Evolutionary conservation across 2,797 vertebrate genomes (phyloP), one percentile per base, ranked within the genome.

Genomic region (Garrulus glandarius): DNA sequence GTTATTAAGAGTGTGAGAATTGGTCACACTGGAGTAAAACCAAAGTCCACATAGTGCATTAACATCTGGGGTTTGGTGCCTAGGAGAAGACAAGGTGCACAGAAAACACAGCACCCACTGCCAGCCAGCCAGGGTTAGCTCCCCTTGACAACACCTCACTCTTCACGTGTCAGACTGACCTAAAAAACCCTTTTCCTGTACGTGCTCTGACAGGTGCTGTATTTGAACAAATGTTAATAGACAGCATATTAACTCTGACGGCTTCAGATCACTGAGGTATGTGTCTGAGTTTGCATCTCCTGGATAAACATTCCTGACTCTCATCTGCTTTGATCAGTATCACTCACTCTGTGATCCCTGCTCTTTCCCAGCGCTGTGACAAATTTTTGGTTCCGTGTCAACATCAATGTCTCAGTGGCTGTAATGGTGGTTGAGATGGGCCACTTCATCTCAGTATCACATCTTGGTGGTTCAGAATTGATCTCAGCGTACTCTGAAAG

Each of bases 291-390:
- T 84, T 55, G 67, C 67, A 39, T 70, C 92, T 88, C 87, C 92
- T 59, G 29, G 44, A 88, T 87, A 93, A 96, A 92, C 85, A 84
- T 13, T 84, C 87, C 84, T 89, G 95, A 94, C 96, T 92, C 94
- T 94, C 95, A 95, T 94, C 95, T 96, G 95, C 91, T 96, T 88
- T 93, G 92, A 96, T 96, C 93, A 93, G 84, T 95, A 95, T 93
- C 95, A 93, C 85, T 97, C 96, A 94, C 82, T 47, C 79, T 59
- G 20, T 78, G 76, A 86, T 87, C 89, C 61, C 78, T 61, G 76
- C 84, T 87, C 71, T 52, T 89, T 60, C 57, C 72, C 82, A 49
- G 76, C 3, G 0, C n/a, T 3, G 0, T 79, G 95, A 94, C 83
- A 79, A 95, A 84, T 87, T 95, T 90, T 94, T 91, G 44, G 76